Conservation (phyloP, 2,113 vertebrate genomes). For the Archilochus colubris region DNA sequence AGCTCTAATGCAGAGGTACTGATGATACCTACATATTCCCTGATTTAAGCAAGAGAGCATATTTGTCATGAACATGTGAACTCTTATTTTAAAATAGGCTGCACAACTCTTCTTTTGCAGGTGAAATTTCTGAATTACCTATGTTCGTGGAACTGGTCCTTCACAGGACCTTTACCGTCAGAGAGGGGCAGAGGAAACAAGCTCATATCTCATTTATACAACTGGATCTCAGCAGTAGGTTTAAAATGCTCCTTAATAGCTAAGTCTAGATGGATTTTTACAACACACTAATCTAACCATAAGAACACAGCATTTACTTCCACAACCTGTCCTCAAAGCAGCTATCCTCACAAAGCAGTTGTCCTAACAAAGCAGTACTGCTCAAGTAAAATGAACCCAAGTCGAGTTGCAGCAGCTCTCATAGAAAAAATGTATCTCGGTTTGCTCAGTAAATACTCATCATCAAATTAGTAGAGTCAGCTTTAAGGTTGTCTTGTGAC, state of each 20-base stretch:
- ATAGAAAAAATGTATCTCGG: neutral
- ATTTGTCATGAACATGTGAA: accelerated
- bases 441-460: neutral
- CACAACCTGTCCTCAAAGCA: neutral
- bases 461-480: neutral
- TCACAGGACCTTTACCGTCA: neutral
- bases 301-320: neutral
- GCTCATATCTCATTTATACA: neutral
- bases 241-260: neutral
- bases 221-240: neutral
- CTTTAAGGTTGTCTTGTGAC: neutral
- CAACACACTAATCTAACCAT: neutral
- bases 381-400: neutral
- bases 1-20: neutral
- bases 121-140: neutral
- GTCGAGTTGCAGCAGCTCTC: neutral
- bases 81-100: neutral
- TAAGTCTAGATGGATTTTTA: neutral
- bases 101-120: neutral
- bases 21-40: neutral
- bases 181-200: neutral
- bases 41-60: neutral
- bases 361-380: accelerated
- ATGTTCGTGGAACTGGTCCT: neutral
- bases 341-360: accelerated